Evolutionary conservation across 2,113 vertebrate genomes (phyloP), one percentile per base, ranked within the genome.

Genomic region (Oncorhynchus nerka): DNA sequence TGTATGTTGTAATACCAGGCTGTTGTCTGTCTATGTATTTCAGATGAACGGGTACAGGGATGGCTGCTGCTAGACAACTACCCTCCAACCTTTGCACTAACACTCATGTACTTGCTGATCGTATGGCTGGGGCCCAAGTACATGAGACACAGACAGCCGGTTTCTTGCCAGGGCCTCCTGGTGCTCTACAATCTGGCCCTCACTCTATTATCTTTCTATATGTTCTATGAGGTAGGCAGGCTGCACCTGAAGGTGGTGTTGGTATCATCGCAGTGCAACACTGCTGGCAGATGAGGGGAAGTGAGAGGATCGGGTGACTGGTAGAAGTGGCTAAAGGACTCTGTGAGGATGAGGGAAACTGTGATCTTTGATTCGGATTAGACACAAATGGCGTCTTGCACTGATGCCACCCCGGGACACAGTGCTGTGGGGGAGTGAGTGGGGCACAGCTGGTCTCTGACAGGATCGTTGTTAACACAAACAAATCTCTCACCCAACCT

Each of bases 41-140:
- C 90, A 99, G 98, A 99, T 89, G 91, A 92, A 69, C 92, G 97
- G 88, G 97, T 99, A 77, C 92, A 90, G 92, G 97, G 97, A 91
- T 97, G 96, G 97, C 91, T 95, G 73, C 95, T 99, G 83, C 92
- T 99, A 85, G 96, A 97, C 87, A 95, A 94, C 87, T 99, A 98
- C 30, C 89, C 92, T 15, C 96, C 97, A 71, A 98, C 97, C 30
- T 92, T 99, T 82, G 78, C 94, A 75, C 96, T 95, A 77, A 96
- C 96, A 75, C 75, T 88, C 76, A 85, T 96, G 68, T 99, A 99
- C 92, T 94, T 99, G 79, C 89, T 98, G 85, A 93, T 98, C 0
- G 95, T 99, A 65, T 98, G 97, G 97, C 80, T 95, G 82, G 98
- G 97, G 88, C 98, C 98, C 77, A 97, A 96, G 87, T 98, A 96